Evolutionary conservation across 2,888 invertebrate species (phyloP).

Genomic region (Cheilosia urbana): DNA sequence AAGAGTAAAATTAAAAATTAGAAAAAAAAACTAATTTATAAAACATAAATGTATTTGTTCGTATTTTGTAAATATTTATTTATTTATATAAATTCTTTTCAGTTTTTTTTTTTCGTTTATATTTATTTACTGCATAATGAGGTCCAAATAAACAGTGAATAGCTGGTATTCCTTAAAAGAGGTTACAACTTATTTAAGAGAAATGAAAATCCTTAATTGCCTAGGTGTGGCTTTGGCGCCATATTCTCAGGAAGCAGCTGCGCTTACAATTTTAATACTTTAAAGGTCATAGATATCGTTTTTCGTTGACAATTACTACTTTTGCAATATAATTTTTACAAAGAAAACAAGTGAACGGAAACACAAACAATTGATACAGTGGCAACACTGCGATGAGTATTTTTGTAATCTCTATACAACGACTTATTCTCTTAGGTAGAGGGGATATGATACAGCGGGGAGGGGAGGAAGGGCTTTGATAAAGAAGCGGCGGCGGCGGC

Average conservation of each 20-base stretch:
- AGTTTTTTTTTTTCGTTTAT: conserved; percentile 33
- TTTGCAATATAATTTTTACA: conserved; percentile 17
- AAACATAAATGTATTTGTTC: conserved; percentile 21
- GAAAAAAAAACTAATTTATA: conserved; percentile 29
- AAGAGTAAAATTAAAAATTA: conserved; percentile 29
- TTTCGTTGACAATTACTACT: neutral
- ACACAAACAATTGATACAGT: conserved; percentile 31
- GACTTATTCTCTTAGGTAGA: conserved; percentile 62
- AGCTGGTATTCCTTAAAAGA: conserved; percentile 39
- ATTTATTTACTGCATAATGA: conserved; percentile 69
- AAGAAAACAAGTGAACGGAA: conserved; percentile 29
- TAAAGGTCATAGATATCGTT: conserved; percentile 55
- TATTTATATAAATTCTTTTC: conserved; percentile 65
- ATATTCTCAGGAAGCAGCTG: conserved; percentile 11
- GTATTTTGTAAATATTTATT: conserved; percentile 24
- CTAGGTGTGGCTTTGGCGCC: conserved; percentile 35
- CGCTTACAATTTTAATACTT: conserved; percentile 55
- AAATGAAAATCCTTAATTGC: conserved; percentile 39
- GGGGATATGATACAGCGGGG: conserved; percentile 69
- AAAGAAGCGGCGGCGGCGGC: conserved; percentile 40
- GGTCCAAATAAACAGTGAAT: conserved; percentile 72
- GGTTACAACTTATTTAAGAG: conserved; percentile 7
- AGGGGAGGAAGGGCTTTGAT: conserved; percentile 21
- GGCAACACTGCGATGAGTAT: conserved; percentile 65
- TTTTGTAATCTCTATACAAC: conserved; percentile 64